phyloP scores from a whole-genome alignment of 2,113 vertebrate genomes.

The Prolemur simus region DNA sequence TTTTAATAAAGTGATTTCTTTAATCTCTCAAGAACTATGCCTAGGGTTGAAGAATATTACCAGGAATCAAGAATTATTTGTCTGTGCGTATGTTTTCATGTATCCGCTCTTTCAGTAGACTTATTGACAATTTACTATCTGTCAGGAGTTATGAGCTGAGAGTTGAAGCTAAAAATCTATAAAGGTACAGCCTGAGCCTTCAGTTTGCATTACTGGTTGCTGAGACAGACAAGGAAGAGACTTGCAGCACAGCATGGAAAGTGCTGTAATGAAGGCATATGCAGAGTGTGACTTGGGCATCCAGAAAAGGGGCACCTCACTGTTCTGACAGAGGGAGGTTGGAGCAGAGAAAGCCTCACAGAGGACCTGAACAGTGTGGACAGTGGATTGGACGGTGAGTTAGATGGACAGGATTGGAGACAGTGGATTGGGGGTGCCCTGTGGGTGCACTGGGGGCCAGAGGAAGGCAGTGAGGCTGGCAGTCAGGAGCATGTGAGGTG shows the following conservation, averaged over 20 bases:
- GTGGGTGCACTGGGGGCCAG: neutral
- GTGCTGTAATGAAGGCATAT: neutral
- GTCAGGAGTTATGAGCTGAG: neutral
- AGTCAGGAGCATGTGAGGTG: neutral
- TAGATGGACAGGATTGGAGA: neutral
- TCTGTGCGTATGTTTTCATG: constrained; percentile 2
- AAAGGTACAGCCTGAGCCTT: neutral
- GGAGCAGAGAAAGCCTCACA: neutral
- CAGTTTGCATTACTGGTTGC: neutral
- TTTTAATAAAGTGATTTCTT: neutral
- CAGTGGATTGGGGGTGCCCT: neutral
- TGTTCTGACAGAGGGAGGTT: neutral
- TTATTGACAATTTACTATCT: neutral
- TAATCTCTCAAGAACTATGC: neutral
- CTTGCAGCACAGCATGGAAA: neutral
- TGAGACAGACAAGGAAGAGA: neutral
- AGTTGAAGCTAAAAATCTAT: neutral
- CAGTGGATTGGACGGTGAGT: neutral
- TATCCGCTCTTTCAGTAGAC: neutral
- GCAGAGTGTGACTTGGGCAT: neutral
- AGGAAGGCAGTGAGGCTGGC: neutral
- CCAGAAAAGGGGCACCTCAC: neutral
- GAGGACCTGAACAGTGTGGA: neutral
- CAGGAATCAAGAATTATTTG: neutral
- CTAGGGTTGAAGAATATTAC: constrained; percentile 21